Evolutionary conservation across 2,113 vertebrate species (phyloP), one percentile per base, ranked within the genome.

Genomic region (Cichladusa arquata): DNA sequence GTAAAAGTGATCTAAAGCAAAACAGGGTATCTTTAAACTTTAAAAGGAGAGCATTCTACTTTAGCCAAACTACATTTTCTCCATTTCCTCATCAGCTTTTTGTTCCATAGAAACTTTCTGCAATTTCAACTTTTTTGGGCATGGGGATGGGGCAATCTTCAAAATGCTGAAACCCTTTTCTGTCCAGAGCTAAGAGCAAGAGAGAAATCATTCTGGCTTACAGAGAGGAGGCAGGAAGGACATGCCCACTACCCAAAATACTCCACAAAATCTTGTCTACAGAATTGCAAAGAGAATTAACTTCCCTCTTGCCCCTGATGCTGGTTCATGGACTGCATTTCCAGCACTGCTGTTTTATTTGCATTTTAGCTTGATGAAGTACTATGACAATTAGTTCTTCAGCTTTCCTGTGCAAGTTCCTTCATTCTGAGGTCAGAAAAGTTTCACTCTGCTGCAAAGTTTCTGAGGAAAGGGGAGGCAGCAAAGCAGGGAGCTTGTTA

Each of bases 401-500:
- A 79, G 60, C 72, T 40, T 91, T 95, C 47, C 71, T 73, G 38
- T 82, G 64, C 67, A 70, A 86, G 58, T 74, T 81, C 17, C 64
- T 94, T 86, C 88, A 22, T 84, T 58, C 76, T 71, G 86, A 71
- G 72, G 61, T 88, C 77, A 86, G 80, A 28, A 86, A 50, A 90
- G 11, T 67, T 92, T 90, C 0, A 3, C n/a, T 90, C 19, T 78
- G 76, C 45, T 72, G 83, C 47, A 26, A 56, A 84, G 72, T 84
- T 80, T n/a, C 73, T 29, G 69, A 84, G 73, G 69, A 64, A 22
- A 66, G 24, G n/a, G 57, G 73, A 93, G 69, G 69, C 61, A 86
- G 91, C 60, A 79, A 86, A 71, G 81, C 73, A 69, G 76, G 70
- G 77, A 89, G 84, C 94, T 95, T 48, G 61, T 97, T 93, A 91